Conservation (phyloP, 2,797 vertebrate genomes). For the Lophius americanus region DNA sequence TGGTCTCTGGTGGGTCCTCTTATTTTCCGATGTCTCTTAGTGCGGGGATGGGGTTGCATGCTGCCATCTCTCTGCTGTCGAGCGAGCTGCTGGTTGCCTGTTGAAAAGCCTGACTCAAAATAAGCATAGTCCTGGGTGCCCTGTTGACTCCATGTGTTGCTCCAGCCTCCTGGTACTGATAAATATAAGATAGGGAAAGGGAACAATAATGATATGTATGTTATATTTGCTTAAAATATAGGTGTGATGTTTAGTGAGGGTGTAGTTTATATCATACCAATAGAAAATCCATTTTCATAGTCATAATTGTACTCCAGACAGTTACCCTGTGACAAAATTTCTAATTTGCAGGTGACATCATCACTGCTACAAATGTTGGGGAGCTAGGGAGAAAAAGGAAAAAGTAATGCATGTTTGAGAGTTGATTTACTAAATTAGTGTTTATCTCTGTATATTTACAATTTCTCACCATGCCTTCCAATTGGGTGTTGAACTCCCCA, state of each 20-base stretch:
- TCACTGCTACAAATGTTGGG: conserved; percentile 91
- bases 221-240: not conserved
- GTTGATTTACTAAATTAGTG: not conserved
- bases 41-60: conserved; percentile 71
- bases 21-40: conserved; percentile 86
- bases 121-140: conserved; percentile 93
- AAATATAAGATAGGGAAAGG: conserved; percentile 21
- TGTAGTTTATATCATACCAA: conserved; percentile 81
- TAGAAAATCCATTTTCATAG: conserved; percentile 98
- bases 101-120: conserved; percentile 86
- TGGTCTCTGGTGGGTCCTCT: conserved; percentile 86
- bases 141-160: conserved; percentile 83
- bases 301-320: conserved; percentile 98
- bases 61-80: conserved; percentile 31
- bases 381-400: conserved; percentile 77
- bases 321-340: conserved; percentile 89
- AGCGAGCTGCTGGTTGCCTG: conserved; percentile 67
- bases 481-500: conserved; percentile 89
- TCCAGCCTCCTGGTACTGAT: conserved; percentile 90
- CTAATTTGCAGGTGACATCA: conserved; percentile 92
- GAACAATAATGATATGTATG: not conserved
- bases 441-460: not conserved
- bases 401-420: not conserved
- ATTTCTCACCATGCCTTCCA: conserved; percentile 90
- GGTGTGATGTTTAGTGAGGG: not conserved